Evolutionary conservation across 1,140 invertebrate genomes (phyloP), one percentile per base, ranked within the genome.

Genomic region (Epicauta chinensis): DNA sequence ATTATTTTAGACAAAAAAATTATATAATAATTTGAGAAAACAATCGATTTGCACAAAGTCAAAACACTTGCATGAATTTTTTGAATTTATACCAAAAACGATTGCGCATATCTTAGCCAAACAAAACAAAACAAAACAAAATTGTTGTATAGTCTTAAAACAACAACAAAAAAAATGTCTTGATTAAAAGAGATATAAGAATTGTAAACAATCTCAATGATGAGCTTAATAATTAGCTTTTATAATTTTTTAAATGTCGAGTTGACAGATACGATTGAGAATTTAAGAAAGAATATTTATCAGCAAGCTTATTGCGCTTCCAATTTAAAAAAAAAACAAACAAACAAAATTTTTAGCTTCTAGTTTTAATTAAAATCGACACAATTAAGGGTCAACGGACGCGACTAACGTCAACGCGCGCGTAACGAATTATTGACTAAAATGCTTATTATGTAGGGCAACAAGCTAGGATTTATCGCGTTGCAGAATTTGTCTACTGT

Each of bases 181-280:
- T 5, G 7, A 5, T 23, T 23, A 5, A 23, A 23, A 2, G 23
- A 2, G 23, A 23, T 23, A 23, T 3, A 23, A 23, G 23, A 23
- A 23, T 23, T 2, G 7, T 7, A 23, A 23, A 23, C 23, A 23
- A 23, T 23, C 23, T 23, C 23, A 7, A 23, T 5, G 7, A 61
- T 56, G 57, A 62, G 57, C 60, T 61, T 59, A 55, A 51, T 49
- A 54, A 46, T 29, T 56, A 59, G 53, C 55, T 62, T 60, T 59
- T 60, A 53, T 62, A 56, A 60, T 53, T 59, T 60, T 62, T 49
- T 59, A 62, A 58, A 46, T 30, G 48, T 23, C 23, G 7, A 23
- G 2, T 23, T 23, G 23, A 23, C n/a, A 23, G 7, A 5, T 23
- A 23, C 7, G 23, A 23, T 23, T 23, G 23, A 23, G 23, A 23